A percentile compares a stretch with the other conserved stretches of the same genome.
Conservation (phyloP, 2,888 invertebrate species). For the Cataglyphis albicans region DNA sequence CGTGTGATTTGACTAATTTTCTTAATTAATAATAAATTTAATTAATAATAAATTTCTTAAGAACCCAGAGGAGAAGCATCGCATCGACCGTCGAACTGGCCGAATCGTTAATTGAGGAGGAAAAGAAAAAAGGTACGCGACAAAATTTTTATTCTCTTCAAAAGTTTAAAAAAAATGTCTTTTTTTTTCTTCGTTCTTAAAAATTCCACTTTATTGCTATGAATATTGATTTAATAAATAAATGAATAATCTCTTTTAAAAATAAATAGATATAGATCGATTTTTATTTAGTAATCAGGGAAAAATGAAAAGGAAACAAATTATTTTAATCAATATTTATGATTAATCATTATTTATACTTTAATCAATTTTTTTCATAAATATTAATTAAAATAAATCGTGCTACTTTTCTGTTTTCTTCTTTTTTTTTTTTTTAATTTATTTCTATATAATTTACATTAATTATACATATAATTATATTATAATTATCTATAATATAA, state of each 20-base stretch:
- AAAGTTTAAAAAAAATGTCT: background rate
- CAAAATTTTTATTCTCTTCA: background rate
- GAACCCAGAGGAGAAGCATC: background rate
- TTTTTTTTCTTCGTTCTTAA: background rate
- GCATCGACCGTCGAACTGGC: background rate
- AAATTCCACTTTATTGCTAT: background rate
- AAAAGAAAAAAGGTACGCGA: background rate
- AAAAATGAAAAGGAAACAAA: background rate
- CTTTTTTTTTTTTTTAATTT: no score
- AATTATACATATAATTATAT: no score
- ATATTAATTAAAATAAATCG: no score
- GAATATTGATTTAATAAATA: background rate
- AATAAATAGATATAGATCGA: background rate
- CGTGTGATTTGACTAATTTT: no score
- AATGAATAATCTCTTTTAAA: background rate
- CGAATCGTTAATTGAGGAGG: background rate
- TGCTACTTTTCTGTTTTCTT: no score
- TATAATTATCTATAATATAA: no score
- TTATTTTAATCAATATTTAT: background rate
- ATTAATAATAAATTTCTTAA: background rate
- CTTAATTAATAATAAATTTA: no score
- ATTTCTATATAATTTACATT: no score
- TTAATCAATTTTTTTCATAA: no score
- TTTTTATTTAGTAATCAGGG: background rate
- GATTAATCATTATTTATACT: no score